Conservation (phyloP, 2,888 invertebrate genomes). For the Cinara cedri region DNA sequence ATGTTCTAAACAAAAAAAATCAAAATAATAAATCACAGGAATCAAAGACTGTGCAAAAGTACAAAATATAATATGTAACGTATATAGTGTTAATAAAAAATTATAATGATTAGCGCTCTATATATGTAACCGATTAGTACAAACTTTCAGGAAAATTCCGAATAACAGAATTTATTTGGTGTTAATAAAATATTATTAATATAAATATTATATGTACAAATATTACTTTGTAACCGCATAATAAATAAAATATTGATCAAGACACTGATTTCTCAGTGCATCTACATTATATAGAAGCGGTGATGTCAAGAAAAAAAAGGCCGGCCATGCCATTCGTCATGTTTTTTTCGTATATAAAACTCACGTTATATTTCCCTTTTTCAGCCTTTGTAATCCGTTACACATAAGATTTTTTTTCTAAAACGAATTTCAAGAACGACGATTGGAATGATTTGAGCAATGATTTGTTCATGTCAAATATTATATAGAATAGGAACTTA, state of each 20-base stretch:
- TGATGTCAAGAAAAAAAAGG: slow-evolving; percentile 57
- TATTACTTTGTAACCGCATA: slow-evolving; percentile 55
- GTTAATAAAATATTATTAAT: slow-evolving; percentile 52
- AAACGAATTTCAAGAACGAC: slow-evolving; percentile 56
- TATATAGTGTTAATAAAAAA: slow-evolving; percentile 47
- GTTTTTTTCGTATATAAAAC: slow-evolving; percentile 51
- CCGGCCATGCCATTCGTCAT: slow-evolving; percentile 56
- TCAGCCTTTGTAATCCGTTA: slow-evolving; percentile 56
- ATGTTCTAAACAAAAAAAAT: slow-evolving; percentile 27
- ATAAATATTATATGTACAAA: slow-evolving; percentile 41
- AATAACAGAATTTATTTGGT: slow-evolving; percentile 52
- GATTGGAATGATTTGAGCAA: slow-evolving; percentile 50
- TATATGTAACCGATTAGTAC: slow-evolving; percentile 56
- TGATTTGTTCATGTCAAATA: slow-evolving; percentile 18
- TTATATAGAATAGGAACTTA: slow-evolving; percentile 26
- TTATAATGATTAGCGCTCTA: slow-evolving; percentile 49
- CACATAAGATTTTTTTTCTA: slow-evolving; percentile 55
- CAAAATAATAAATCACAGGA: slow-evolving; percentile 46
- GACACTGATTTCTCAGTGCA: slow-evolving; percentile 56
- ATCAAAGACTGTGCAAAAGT: slow-evolving; percentile 56
- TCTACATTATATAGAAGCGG: slow-evolving; percentile 56
- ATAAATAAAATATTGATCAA: slow-evolving; percentile 55
- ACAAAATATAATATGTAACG: slow-evolving; percentile 34
- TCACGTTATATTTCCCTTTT: slow-evolving; percentile 56
- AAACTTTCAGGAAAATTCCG: slow-evolving; percentile 54